Conservation (phyloP, 2,888 invertebrate genomes). For the Acleris laterana region DNA sequence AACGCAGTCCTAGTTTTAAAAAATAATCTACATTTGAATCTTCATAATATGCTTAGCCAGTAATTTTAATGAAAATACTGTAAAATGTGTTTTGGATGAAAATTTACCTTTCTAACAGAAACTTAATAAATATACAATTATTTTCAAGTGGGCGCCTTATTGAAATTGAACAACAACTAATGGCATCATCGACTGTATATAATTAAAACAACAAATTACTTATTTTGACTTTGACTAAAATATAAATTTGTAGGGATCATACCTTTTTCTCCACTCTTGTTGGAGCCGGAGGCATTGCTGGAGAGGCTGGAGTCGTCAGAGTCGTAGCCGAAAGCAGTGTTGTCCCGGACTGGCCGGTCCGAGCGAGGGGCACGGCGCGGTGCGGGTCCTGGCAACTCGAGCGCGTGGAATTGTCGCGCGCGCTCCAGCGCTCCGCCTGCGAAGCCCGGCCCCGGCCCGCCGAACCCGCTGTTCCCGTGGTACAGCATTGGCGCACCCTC, state of each 20-base stretch:
- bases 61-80: too few relatives aligned
- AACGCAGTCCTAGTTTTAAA: too few relatives aligned
- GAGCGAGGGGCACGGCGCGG: slow-evolving; percentile 59
- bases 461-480: slow-evolving; percentile 65
- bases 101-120: too few relatives aligned
- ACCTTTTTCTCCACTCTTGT: slow-evolving; percentile 77
- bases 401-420: slow-evolving; percentile 61
- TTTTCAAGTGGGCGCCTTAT: too few relatives aligned
- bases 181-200: too few relatives aligned
- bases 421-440: slow-evolving; percentile 62
- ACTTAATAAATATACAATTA: too few relatives aligned
- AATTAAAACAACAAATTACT: not conserved
- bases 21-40: too few relatives aligned
- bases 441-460: slow-evolving; percentile 64
- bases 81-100: too few relatives aligned
- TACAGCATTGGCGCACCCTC: slow-evolving; percentile 75
- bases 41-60: too few relatives aligned
- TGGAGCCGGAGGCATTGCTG: slow-evolving; percentile 79
- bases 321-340: slow-evolving; percentile 74
- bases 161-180: too few relatives aligned
- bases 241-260: slow-evolving; percentile 34
- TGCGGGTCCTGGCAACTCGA: slow-evolving; percentile 61
- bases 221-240: not conserved
- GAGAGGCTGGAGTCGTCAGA: slow-evolving; percentile 80
- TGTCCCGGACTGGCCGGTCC: slow-evolving; percentile 57